These are phyloP conservation scores for Theropithecus gelada DNA, from an alignment of 2,113 vertebrate genomes.

Conservation along the genomic window DNA sequence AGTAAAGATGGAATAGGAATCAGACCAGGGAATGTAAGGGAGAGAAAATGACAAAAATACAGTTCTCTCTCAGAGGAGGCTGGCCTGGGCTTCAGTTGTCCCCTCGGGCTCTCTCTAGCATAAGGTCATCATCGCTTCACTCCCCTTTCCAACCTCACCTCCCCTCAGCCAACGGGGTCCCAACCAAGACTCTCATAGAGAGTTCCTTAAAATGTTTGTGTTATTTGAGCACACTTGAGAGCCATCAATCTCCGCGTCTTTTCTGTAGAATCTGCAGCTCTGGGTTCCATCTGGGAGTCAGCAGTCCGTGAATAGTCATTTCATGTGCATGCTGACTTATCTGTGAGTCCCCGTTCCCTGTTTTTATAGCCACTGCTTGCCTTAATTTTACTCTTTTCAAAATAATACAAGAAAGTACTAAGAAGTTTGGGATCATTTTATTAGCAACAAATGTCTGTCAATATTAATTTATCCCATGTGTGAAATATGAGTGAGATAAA, in stretches of 20 bases:
- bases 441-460: slow-evolving; percentile 78
- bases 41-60: background rate
- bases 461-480: slow-evolving; percentile 67
- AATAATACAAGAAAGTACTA: slow-evolving; percentile 56
- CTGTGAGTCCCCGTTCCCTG: background rate
- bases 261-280: background rate
- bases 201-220: background rate
- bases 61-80: background rate
- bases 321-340: background rate
- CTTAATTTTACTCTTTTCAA: slow-evolving; percentile 63
- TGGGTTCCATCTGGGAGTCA: background rate
- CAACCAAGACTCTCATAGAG: background rate
- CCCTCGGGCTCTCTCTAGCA: background rate
- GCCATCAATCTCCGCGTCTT: background rate
- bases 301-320: background rate
- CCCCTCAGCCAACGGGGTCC: background rate
- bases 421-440: slow-evolving; percentile 63
- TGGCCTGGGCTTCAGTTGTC: background rate
- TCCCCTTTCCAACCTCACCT: too few species aligned
- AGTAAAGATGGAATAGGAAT: background rate
- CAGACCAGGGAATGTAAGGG: background rate
- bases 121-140: background rate
- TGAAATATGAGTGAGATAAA: slow-evolving; percentile 63
- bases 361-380: slow-evolving; percentile 57
- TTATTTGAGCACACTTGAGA: background rate